Evolutionary conservation across 1,140 invertebrate species (phyloP).

Genomic region (Galendromus occidentalis): DNA sequence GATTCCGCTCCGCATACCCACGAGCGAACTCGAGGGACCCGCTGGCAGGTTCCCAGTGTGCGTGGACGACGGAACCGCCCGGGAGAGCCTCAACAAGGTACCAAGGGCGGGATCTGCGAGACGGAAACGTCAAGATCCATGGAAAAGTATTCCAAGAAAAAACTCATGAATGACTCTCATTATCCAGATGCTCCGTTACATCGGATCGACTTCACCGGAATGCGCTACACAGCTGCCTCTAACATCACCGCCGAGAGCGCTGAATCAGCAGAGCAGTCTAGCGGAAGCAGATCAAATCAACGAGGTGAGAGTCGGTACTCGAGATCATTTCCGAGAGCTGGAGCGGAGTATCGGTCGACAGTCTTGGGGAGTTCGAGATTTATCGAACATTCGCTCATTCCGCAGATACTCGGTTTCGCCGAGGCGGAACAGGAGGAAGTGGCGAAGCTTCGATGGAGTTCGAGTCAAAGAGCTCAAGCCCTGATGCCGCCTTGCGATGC

Average conservation of each 20-base stretch:
- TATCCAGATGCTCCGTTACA: slow-evolving; percentile 1
- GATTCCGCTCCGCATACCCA: too few relatives aligned
- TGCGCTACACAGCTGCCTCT: slow-evolving; percentile 21
- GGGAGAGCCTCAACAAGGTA: too few relatives aligned
- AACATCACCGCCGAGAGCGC: slow-evolving; percentile 25
- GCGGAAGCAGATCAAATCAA: slow-evolving; percentile 25
- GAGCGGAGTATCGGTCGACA: too few relatives aligned
- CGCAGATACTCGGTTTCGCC: neutral
- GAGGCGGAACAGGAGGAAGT: neutral
- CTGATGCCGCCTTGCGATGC: slow-evolving; percentile 5
- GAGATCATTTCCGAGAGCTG: too few relatives aligned
- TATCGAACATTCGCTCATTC: neutral
- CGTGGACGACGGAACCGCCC: too few relatives aligned
- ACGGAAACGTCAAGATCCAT: too few relatives aligned
- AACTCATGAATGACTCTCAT: too few relatives aligned
- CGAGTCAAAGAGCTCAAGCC: neutral
- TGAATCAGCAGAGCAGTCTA: slow-evolving; percentile 24
- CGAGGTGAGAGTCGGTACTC: neutral
- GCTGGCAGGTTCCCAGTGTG: too few relatives aligned
- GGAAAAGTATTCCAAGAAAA: too few relatives aligned
- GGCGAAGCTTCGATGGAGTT: neutral
- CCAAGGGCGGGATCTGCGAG: too few relatives aligned
- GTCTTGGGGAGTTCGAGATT: too few relatives aligned
- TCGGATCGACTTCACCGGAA: slow-evolving; percentile 14
- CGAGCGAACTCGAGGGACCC: too few relatives aligned